phyloP scores from a whole-genome alignment of 2,888 invertebrate genomes.

The Nephrocerus scutellatus region DNA sequence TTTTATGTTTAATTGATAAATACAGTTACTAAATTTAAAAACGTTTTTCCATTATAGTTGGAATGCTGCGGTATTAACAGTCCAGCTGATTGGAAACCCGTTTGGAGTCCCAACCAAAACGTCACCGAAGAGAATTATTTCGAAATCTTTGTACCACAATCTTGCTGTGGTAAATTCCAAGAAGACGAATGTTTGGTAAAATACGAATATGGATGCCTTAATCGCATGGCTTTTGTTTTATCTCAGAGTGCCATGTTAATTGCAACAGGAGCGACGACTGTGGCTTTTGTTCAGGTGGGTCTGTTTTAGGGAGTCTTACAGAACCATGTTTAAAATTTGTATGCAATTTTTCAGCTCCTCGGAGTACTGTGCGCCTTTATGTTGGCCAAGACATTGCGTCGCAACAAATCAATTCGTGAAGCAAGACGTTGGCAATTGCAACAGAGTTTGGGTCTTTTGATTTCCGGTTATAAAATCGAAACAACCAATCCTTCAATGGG shows the following conservation, averaged over 20 bases:
- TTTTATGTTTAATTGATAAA: neutral
- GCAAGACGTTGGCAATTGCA: slow-evolving; percentile 60
- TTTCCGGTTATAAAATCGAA: slow-evolving; percentile 37
- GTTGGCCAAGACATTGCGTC: slow-evolving; percentile 76
- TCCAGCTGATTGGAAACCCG: slow-evolving; percentile 56
- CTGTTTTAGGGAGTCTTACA: neutral
- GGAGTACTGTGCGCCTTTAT: slow-evolving; percentile 86
- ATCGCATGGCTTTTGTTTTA: slow-evolving; percentile 55
- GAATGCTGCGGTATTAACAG: slow-evolving; percentile 61
- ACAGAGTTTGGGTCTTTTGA: slow-evolving; percentile 43
- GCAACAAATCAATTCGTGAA: slow-evolving; percentile 65
- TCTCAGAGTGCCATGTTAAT: slow-evolving; percentile 64
- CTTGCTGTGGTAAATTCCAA: slow-evolving; percentile 52
- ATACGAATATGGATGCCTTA: slow-evolving; percentile 54
- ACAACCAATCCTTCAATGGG: slow-evolving; percentile 35
- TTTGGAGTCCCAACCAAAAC: slow-evolving; percentile 24
- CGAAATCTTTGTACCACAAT: slow-evolving; percentile 51
- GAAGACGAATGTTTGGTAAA: slow-evolving; percentile 32
- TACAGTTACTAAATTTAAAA: slow-evolving; percentile 2
- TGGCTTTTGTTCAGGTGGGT: slow-evolving; percentile 68
- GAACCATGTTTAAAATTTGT: neutral
- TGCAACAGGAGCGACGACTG: slow-evolving; percentile 70
- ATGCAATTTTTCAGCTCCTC: slow-evolving; percentile 55
- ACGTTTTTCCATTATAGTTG: slow-evolving; percentile 49
- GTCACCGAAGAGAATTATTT: slow-evolving; percentile 22